These are phyloP conservation scores for Acleris laterana DNA, from an alignment of 2,888 invertebrate genomes.

Conservation along the genomic window DNA sequence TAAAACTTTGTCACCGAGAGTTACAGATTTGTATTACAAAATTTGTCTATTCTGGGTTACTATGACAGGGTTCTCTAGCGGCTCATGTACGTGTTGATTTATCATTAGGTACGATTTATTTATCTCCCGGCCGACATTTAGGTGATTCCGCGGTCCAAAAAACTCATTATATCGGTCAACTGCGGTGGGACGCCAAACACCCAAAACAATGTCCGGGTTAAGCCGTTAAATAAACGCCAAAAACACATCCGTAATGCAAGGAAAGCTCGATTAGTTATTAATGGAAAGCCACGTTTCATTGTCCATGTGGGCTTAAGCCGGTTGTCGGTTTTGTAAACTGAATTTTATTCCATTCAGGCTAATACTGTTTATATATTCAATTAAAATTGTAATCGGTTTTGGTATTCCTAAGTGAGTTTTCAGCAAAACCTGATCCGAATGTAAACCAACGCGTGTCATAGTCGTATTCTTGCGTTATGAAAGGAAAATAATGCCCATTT, in stretches of 20 bases:
- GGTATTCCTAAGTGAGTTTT: neutral
- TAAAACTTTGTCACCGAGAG: too few species aligned
- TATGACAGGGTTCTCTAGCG: too few species aligned
- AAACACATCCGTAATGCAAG: conserved; percentile 73
- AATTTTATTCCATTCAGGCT: conserved; percentile 61
- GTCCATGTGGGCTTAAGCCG: conserved; percentile 75
- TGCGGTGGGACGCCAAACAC: too few species aligned
- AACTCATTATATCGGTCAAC: too few species aligned
- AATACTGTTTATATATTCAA: conserved; percentile 30
- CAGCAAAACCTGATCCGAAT: neutral
- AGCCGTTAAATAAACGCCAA: conserved; percentile 75
- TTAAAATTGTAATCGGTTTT: conserved; percentile 8
- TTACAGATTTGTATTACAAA: too few species aligned
- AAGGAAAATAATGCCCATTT: conserved; percentile 61
- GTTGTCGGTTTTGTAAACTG: conserved; percentile 62
- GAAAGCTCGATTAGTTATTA: conserved; percentile 80
- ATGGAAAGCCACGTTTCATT: conserved; percentile 80
- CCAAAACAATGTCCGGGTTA: conserved; percentile 43
- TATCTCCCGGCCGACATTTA: too few species aligned
- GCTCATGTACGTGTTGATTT: too few species aligned
- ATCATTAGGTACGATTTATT: too few species aligned
- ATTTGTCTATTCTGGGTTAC: too few species aligned
- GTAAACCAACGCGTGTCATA: conserved; percentile 57
- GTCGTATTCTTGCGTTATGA: conserved; percentile 62
- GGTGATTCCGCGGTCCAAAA: too few species aligned